Conservation (phyloP, 2,888 invertebrate genomes). For the Omphaloscelis lunosa region DNA sequence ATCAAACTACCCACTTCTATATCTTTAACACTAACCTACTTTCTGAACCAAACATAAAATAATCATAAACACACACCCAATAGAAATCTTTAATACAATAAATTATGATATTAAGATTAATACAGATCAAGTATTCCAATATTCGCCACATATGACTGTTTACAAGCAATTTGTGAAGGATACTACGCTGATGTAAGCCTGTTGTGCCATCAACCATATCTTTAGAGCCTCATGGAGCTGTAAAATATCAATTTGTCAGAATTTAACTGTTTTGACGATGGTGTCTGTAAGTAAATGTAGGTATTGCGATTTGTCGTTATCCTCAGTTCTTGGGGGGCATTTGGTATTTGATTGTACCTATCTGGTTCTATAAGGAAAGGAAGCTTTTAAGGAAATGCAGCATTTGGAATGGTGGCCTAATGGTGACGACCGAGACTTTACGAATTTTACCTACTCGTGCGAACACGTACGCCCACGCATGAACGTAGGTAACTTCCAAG, state of each 20-base stretch:
- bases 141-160: constrained; percentile 17
- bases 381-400: not conserved
- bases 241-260: constrained; percentile 32
- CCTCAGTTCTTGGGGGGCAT: not conserved
- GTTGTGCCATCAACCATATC: constrained; percentile 26
- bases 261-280: constrained; percentile 7
- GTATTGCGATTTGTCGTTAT: constrained; percentile 24
- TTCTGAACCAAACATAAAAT: constrained; percentile 24
- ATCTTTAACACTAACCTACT: constrained; percentile 16
- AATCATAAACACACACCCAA: constrained; percentile 27
- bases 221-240: constrained; percentile 6
- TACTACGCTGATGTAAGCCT: constrained; percentile 7
- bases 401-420: too few species aligned
- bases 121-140: constrained; percentile 9
- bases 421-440: too few species aligned
- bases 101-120: constrained; percentile 15
- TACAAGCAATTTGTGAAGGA: constrained; percentile 25
- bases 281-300: constrained; percentile 30
- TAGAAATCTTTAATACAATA: constrained; percentile 30
- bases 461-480: too few species aligned
- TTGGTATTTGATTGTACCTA: not conserved
- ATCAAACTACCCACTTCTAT: constrained; percentile 7
- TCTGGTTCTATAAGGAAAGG: constrained; percentile 13
- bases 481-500: too few species aligned
- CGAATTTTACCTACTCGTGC: too few species aligned